phyloP scores from a whole-genome alignment of 2,888 invertebrate genomes.

The Apodemia duryi region DNA sequence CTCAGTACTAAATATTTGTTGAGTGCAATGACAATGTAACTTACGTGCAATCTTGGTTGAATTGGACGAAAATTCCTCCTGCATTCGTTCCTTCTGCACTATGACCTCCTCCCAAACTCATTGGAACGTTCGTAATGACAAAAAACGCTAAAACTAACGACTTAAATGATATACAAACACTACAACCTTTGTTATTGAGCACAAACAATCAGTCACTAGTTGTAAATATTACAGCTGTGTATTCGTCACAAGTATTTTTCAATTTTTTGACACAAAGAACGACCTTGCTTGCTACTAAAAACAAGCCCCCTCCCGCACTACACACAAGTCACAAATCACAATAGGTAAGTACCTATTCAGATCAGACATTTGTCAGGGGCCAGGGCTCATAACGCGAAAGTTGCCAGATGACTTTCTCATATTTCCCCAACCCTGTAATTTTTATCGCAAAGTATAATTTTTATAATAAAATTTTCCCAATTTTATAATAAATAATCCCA shows the following conservation, averaged over 20 bases:
- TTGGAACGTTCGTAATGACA: constrained; percentile 81
- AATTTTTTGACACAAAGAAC: constrained; percentile 82
- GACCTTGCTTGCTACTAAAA: constrained; percentile 78
- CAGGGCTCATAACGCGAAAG: no score
- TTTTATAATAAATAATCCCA: no score
- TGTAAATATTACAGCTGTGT: constrained; percentile 61
- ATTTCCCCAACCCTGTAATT: no score
- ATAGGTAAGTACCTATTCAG: no score
- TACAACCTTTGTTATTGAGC: constrained; percentile 51
- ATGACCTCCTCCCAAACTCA: constrained; percentile 89
- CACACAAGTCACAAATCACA: neutral
- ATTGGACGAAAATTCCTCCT: constrained; percentile 95
- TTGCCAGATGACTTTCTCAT: no score
- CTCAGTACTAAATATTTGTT: neutral
- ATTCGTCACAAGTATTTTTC: constrained; percentile 56
- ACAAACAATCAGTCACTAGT: constrained; percentile 61
- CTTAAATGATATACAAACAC: constrained; percentile 59
- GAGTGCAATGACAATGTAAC: constrained; percentile 52
- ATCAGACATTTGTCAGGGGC: no score
- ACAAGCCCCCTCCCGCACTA: constrained; percentile 54
- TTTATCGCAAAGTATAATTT: no score
- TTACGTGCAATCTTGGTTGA: constrained; percentile 99
- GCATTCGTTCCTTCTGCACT: constrained; percentile 86
- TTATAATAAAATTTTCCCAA: no score
- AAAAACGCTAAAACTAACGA: constrained; percentile 51